Evolutionary conservation across 2,888 invertebrate genomes (phyloP).

Genomic region (Eilema sororculum): DNA sequence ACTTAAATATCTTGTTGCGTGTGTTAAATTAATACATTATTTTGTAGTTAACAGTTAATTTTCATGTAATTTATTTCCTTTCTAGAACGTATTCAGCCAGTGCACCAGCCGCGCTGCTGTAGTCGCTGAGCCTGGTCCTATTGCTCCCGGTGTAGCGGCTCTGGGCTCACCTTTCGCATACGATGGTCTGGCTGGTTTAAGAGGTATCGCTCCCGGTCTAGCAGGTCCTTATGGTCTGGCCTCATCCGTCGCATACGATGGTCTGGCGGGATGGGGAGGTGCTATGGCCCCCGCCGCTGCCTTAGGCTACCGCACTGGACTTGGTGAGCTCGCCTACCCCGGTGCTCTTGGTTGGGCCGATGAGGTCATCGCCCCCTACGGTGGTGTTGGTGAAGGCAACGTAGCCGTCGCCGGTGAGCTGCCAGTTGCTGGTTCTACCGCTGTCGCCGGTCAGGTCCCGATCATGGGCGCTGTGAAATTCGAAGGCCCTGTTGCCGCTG

Average conservation of each 20-base stretch:
- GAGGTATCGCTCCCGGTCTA: conserved; percentile 41
- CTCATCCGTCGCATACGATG: neutral
- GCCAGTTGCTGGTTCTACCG: no score
- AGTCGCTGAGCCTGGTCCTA: neutral
- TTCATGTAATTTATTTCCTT: no score
- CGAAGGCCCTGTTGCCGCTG: conserved; percentile 52
- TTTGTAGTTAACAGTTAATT: no score
- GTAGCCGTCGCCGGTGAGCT: no score
- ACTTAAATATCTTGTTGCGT: no score
- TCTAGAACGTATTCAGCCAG: conserved; percentile 18
- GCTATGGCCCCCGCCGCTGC: no score
- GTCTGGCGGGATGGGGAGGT: conserved; percentile 25
- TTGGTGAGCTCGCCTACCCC: conserved; percentile 4
- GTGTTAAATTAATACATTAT: no score
- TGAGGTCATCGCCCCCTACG: conserved; percentile 20
- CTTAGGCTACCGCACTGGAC: conserved; percentile 18
- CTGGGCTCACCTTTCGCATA: conserved; percentile 15
- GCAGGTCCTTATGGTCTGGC: conserved; percentile 17
- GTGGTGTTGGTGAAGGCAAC: no score
- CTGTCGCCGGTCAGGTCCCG: no score
- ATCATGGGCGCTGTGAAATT: conserved; percentile 14
- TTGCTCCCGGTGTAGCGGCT: conserved; percentile 26
- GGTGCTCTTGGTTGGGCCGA: neutral
- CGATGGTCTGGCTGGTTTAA: conserved; percentile 26
- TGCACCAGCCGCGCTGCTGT: conserved; percentile 29